These are phyloP conservation scores for Hydrotaea cyrtoneurina DNA, from an alignment of 2,888 invertebrate species.

Conservation along the genomic window DNA sequence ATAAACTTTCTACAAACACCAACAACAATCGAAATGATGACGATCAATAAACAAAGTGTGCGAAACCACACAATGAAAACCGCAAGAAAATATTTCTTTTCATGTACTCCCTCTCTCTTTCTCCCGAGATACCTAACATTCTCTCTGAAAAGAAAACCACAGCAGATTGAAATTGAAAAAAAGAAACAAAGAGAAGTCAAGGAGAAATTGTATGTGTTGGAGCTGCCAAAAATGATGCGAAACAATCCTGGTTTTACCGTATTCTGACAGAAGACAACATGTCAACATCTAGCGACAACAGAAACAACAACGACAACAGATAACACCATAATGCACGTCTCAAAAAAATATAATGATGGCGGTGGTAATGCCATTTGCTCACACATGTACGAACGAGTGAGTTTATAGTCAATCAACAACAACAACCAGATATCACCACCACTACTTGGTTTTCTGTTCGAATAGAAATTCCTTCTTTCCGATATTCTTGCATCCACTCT, in stretches of 20 bases:
- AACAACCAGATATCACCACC: conserved; percentile 19
- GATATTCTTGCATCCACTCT: background rate
- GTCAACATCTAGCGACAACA: background rate
- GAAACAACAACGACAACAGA: background rate
- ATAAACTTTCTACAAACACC: background rate
- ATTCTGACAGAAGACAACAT: conserved; percentile 18
- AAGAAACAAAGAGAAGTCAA: no score
- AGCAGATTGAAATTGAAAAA: background rate
- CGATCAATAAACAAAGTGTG: conserved; percentile 20
- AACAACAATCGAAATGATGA: conserved; percentile 38
- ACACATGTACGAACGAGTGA: no score
- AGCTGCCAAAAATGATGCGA: conserved; percentile 28
- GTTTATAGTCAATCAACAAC: conserved; percentile 17
- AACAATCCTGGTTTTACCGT: conserved; percentile 31
- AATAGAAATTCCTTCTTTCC: conserved; percentile 15
- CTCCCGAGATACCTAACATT: background rate
- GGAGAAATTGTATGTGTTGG: conserved; percentile 17
- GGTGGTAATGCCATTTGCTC: background rate
- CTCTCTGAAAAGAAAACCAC: background rate
- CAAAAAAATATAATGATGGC: conserved; percentile 11
- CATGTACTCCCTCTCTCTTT: background rate
- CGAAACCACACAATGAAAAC: conserved; percentile 41
- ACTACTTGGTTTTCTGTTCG: conserved; percentile 1
- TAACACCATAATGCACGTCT: background rate
- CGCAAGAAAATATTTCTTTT: conserved; percentile 39